Base-by-base conservation (phyloP, 2,888 invertebrate species). In the Corbicula japonica region DNA sequence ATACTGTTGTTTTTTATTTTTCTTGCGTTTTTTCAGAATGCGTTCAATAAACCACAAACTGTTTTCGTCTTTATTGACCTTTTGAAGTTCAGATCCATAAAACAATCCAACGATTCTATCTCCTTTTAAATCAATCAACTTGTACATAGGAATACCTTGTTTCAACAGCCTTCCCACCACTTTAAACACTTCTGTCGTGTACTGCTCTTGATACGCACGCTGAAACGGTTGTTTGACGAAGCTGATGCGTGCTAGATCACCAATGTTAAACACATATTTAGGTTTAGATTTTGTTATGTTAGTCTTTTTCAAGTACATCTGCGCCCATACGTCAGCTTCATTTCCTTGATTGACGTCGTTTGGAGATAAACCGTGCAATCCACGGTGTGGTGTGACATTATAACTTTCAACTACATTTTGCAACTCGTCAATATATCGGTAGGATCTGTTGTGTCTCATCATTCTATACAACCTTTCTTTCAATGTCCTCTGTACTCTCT, bases 391-490 rank as follows among this genome's bases (percentile, higher is more conserved):
- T n/a, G n/a, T n/a, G n/a, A n/a, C n/a, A n/a, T n/a, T n/a, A n/a
- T n/a, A 70, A 50, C 35, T 69, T 12, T 18, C 18, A 0, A 76
- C 70, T 8, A 76, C 21, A 23, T 69, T 54, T 2, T 69, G 15
- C 15, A 65, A 34, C 18, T 46, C 48, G 21, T 73, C 65, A 18
- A 65, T 73, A 52, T n/a, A n/a, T n/a, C n/a, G n/a, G n/a, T n/a
- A n/a, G n/a, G n/a, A n/a, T n/a, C n/a, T n/a, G n/a, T n/a, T 77
- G 21, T 69, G 63, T 32, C 62, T 61, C 50, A 78, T 48, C 18
- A 28, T 41, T 35, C 74, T n/a, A 23, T 41, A 73, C 23, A 78
- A 26, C 21, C 6, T 21, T n/a, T 21, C 34, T 35, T 63, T 68
- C 3, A n/a, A n/a, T n/a, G n/a, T n/a, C n/a, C n/a, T n/a, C n/a